Conservation (phyloP, 2,888 invertebrate species). For the Arge pagana region DNA sequence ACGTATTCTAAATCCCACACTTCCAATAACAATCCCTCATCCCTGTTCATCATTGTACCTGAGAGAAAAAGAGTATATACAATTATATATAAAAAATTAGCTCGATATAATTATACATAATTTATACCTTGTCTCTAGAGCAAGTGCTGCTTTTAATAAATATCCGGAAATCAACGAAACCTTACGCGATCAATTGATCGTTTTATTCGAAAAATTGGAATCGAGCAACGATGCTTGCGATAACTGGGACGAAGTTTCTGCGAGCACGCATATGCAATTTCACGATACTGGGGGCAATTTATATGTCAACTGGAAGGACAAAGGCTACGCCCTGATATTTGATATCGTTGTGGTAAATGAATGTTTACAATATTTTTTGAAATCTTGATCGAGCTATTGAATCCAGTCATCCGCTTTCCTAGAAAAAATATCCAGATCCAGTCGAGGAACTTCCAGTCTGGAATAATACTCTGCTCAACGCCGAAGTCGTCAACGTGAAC, state of each 20-base stretch:
- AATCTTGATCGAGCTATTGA: background rate
- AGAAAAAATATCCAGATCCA: constrained; percentile 49
- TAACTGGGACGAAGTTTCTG: constrained; percentile 31
- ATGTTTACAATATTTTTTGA: background rate
- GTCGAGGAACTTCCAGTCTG: constrained; percentile 43
- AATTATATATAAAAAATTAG: too few species aligned
- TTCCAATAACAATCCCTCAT: too few species aligned
- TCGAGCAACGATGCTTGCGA: constrained; percentile 27
- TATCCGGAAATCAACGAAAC: constrained; percentile 28
- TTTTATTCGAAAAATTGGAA: constrained; percentile 27
- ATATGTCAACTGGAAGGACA: constrained; percentile 43
- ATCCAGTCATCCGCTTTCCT: constrained; percentile 1
- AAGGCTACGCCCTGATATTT: constrained; percentile 41
- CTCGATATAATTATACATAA: too few species aligned
- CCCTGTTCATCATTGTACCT: background rate
- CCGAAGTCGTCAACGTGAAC: constrained; percentile 43
- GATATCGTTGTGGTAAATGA: constrained; percentile 46
- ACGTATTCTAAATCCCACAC: too few species aligned
- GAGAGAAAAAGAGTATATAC: background rate
- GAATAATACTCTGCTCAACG: constrained; percentile 41
- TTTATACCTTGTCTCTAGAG: constrained; percentile 26
- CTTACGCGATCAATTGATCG: constrained; percentile 25
- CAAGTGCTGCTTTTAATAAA: constrained; percentile 28
- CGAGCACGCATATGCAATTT: constrained; percentile 9
- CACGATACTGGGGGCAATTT: constrained; percentile 31